A percentile compares a stretch with the other conserved stretches of the same genome.
Conservation (phyloP, 1,140 invertebrate genomes). For the Tetramorium parvispinum region DNA sequence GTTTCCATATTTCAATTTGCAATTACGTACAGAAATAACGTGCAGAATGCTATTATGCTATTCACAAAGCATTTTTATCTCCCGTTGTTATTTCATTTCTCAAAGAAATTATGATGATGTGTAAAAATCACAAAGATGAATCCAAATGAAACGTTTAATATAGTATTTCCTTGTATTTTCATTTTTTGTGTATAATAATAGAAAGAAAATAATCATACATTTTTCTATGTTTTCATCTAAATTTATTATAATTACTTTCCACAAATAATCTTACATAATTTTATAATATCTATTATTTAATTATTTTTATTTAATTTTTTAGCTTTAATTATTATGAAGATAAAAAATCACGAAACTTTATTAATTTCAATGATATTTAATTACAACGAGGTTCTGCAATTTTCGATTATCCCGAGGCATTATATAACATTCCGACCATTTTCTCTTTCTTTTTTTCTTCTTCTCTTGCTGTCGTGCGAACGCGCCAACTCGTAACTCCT, state of each 20-base stretch:
- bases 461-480: not conserved
- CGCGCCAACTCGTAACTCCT: slow-evolving; percentile 55
- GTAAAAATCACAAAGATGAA: not conserved
- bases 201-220: not conserved
- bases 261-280: not conserved
- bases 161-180: not conserved
- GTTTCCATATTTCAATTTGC: slow-evolving; percentile 57
- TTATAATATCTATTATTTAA: not conserved
- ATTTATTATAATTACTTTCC: not conserved
- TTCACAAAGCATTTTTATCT: slow-evolving; percentile 19
- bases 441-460: not conserved
- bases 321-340: not conserved
- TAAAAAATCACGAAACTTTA: not conserved
- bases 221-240: not conserved
- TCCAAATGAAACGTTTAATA: not conserved
- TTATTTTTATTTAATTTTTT: not conserved
- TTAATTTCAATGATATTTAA: slow-evolving; percentile 21
- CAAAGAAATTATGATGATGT: slow-evolving; percentile 1
- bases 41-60: not conserved
- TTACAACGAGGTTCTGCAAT: slow-evolving; percentile 7
- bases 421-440: slow-evolving; percentile 5
- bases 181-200: not conserved
- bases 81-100: slow-evolving; percentile 23
- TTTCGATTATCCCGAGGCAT: slow-evolving; percentile 14
- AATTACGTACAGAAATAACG: slow-evolving; percentile 36